These are phyloP conservation scores for Pycnonotus jocosus DNA, from an alignment of 2,113 vertebrate genomes.

Conservation along the genomic window DNA sequence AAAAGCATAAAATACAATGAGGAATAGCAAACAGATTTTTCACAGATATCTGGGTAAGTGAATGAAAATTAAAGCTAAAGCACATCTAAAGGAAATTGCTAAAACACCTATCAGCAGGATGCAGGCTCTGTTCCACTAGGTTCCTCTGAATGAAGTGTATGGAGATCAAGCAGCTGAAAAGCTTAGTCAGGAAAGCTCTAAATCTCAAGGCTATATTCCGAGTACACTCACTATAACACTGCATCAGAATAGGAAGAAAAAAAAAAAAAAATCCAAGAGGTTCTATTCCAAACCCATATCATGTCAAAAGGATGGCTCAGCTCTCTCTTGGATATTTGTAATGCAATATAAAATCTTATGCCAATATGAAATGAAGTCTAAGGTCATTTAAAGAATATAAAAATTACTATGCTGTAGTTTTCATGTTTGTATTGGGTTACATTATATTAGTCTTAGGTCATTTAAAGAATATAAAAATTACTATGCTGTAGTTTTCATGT, in stretches of 20 bases:
- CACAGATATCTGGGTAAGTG: not conserved
- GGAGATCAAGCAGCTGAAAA: constrained; percentile 5
- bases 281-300: not conserved
- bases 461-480: not conserved
- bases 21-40: not conserved
- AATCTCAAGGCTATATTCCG: not conserved
- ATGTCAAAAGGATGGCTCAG: not conserved
- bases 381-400: not conserved
- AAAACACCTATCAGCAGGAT: constrained; percentile 4
- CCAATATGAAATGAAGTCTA: not conserved
- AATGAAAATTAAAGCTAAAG: not conserved
- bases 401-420: not conserved
- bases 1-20: not conserved
- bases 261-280: not conserved
- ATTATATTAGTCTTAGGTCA: not conserved
- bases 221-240: not conserved
- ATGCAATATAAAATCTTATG: not conserved
- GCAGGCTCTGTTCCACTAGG: constrained; percentile 6
- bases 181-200: not conserved
- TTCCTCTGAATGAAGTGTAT: not conserved
- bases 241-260: fast-evolving
- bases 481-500: not conserved
- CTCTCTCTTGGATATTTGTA: not conserved
- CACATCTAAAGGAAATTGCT: not conserved
- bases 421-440: not conserved